phyloP scores from a whole-genome alignment of 2,888 invertebrate species.

The Lysandra bellargus region DNA sequence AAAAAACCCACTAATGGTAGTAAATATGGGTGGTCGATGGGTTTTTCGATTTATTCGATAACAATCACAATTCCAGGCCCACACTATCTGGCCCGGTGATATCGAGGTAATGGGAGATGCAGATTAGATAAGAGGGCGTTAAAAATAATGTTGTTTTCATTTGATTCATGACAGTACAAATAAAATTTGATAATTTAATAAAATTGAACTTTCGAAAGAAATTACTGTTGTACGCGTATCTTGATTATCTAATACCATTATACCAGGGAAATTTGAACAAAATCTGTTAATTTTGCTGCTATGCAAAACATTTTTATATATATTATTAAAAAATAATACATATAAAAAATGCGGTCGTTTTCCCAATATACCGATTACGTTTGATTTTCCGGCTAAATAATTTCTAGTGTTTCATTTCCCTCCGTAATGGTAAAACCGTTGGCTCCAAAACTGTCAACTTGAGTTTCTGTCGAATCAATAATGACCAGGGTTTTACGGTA shows the following conservation, averaged over 20 bases:
- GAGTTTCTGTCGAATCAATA: conserved; percentile 40
- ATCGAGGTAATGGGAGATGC: conserved; percentile 35
- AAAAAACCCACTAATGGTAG: conserved; percentile 36
- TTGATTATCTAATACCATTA: no score
- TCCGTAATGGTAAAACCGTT: not conserved
- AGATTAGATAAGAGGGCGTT: conserved; percentile 36
- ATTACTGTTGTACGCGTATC: no score
- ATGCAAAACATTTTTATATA: no score
- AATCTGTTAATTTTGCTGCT: not conserved
- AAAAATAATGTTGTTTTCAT: conserved; percentile 34
- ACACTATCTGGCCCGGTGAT: conserved; percentile 37
- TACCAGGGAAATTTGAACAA: not conserved
- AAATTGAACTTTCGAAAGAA: not conserved
- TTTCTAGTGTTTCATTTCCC: not conserved
- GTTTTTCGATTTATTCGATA: conserved; percentile 35
- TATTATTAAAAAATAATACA: no score
- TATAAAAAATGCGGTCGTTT: not conserved
- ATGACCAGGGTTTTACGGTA: conserved; percentile 37
- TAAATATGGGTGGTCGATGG: conserved; percentile 38
- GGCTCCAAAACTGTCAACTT: conserved; percentile 35
- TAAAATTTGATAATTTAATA: not conserved
- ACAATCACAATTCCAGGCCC: conserved; percentile 37
- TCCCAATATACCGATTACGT: not conserved
- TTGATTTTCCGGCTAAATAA: not conserved
- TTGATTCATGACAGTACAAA: conserved; percentile 28